phyloP scores from a whole-genome alignment of 2,797 vertebrate species.

The Rhynchotus rufescens region DNA sequence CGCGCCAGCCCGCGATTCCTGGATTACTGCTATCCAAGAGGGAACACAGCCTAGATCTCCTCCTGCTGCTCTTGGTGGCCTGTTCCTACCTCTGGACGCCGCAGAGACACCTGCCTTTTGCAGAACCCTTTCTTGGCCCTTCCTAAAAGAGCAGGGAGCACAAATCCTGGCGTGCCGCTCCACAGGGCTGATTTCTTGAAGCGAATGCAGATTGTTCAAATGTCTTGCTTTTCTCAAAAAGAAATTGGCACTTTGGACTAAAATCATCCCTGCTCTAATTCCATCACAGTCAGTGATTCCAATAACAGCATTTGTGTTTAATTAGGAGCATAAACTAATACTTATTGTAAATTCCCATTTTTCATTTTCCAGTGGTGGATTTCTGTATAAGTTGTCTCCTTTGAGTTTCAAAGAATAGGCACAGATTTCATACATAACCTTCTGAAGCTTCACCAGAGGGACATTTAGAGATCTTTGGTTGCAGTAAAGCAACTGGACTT shows the following conservation, averaged over 20 bases:
- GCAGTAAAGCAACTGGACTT: conserved; percentile 53
- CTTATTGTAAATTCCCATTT: conserved; percentile 27
- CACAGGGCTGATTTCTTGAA: conserved; percentile 7
- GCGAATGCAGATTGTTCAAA: neutral
- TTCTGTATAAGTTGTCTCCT: conserved; percentile 31
- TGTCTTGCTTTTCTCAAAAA: neutral
- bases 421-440: conserved; percentile 18
- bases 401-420: conserved; percentile 4
- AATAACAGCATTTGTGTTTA: conserved; percentile 20
- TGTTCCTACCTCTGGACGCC: neutral
- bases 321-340: conserved; percentile 12
- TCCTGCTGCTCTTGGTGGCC: neutral
- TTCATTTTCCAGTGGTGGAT: conserved; percentile 27
- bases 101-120: neutral
- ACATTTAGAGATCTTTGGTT: conserved; percentile 55
- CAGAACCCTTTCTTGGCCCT: neutral
- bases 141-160: neutral
- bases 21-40: neutral
- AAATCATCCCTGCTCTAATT: conserved; percentile 23
- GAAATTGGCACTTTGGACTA: neutral
- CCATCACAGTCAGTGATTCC: conserved; percentile 5
- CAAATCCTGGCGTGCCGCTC: neutral
- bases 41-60: neutral
- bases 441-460: conserved; percentile 43
- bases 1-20: conserved; percentile 23